Percentiles rank a stretch among this genome's conserved stretches.
Conservation (phyloP, 2,113 vertebrate species). For the Calypte anna region DNA sequence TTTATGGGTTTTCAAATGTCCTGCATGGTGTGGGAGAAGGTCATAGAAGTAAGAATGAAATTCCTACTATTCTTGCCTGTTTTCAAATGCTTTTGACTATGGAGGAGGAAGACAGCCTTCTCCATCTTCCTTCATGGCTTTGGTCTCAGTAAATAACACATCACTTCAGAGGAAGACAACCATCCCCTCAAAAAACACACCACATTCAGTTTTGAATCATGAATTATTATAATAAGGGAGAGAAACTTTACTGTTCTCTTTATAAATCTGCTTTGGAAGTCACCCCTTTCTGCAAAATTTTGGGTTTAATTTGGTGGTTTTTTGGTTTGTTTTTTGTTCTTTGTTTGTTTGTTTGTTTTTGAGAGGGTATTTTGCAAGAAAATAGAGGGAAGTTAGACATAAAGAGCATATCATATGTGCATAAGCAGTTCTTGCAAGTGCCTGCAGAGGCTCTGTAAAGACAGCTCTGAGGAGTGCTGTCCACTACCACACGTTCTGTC, state of each 20-base stretch:
- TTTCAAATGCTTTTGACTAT: not conserved
- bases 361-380: not conserved
- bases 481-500: not conserved
- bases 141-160: not conserved
- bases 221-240: not conserved
- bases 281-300: not conserved
- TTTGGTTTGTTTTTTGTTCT: too few species aligned
- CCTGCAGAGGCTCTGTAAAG: not conserved
- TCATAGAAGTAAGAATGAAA: not conserved
- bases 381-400: not conserved
- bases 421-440: not conserved
- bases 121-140: not conserved
- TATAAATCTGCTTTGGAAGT: not conserved
- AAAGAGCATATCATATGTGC: not conserved
- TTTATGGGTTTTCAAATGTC: not conserved
- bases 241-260: not conserved
- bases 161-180: not conserved
- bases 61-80: not conserved
- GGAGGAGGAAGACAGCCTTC: not conserved
- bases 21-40: not conserved
- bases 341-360: not conserved
- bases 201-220: not conserved
- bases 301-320: not conserved
- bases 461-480: not conserved
- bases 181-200: not conserved